Conservation (phyloP, 2,888 invertebrate species). For the Cheilosia grossa region DNA sequence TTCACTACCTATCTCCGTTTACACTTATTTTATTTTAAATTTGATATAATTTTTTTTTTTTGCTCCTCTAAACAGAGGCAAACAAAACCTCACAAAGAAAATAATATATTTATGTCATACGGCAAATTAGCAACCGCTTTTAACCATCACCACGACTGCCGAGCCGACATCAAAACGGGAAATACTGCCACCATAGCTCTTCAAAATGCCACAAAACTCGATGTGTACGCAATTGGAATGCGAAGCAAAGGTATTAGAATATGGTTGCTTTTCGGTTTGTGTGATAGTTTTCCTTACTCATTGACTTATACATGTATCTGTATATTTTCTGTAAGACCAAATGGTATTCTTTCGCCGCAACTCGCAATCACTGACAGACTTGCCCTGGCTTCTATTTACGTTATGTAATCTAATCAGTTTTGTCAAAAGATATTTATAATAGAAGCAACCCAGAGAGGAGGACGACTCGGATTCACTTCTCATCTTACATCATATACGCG, state of each 20-base stretch:
- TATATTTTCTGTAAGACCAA: conserved; percentile 25
- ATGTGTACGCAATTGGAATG: conserved; percentile 65
- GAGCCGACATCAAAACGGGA: conserved; percentile 26
- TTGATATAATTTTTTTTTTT: conserved; percentile 9
- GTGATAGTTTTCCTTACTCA: not conserved
- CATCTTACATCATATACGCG: conserved; percentile 24
- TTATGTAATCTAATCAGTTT: conserved; percentile 72
- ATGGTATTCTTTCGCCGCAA: conserved; percentile 25
- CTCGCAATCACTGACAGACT: conserved; percentile 3
- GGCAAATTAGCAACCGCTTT: conserved; percentile 52
- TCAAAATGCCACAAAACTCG: conserved; percentile 51
- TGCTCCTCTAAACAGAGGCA: conserved; percentile 11
- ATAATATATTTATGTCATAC: conserved; percentile 27
- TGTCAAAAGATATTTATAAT: conserved; percentile 54
- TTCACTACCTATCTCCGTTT: conserved; percentile 5
- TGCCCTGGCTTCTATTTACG: conserved; percentile 59
- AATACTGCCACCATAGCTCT: conserved; percentile 19
- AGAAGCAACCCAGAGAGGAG: conserved; percentile 39
- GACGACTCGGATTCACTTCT: conserved; percentile 33
- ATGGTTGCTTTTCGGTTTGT: conserved; percentile 22
- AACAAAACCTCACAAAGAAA: conserved; percentile 34
- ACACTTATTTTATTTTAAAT: conserved; percentile 14
- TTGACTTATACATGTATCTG: not conserved
- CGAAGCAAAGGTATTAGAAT: conserved; percentile 52
- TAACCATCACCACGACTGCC: conserved; percentile 21